Base-by-base conservation (phyloP, 2,888 invertebrate species). In the Tinea semifulvella region DNA sequence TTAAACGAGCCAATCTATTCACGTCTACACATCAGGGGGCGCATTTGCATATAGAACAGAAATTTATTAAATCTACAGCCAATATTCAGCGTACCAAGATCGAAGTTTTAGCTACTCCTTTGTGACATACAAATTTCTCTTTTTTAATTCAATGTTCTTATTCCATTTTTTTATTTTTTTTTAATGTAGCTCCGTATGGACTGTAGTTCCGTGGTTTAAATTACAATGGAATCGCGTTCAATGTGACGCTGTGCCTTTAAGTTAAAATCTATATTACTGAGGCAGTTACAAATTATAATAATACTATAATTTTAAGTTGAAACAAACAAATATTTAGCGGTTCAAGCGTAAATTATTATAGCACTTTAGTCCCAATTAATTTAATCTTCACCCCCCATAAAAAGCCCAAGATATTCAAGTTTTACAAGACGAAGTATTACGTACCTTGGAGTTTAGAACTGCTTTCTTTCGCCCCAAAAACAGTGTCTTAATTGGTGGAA, bases 1-100 rank as follows among this genome's bases (percentile, higher is more conserved):
- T 74, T 79, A 80, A 80, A 79, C 79, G 80, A 75, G 68, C 80
- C 79, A 80, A 80, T 80, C 79, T 80, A 80, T 80, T 80, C 79
- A 76, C 77, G 80, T 79, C 80, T 80, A 79, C 79, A 80, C 79
- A 80, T 80, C 79, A 79, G 76, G 76, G 76, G 74, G 69, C 76
- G 66, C 72, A 80, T 80, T 80, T 80, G 79, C 80, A 79, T 80
- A 79, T 80, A 79, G 76, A 80, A 77, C 75, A 77, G 77, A 77
- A 79, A 80, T 80, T 80, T 80, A 80, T 80, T 80, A 80, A 80
- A 80, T 80, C 80, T 79, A 79, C 77, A 72, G 77, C 75, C 79
- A 79, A 80, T 80, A 80, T 77, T 69, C 70, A 61, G 66, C 75
- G 77, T 70, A 68, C 67, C 70, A 64, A 75, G 75, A 76, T 72